Percentiles rank a stretch among this genome's conserved stretches.
phyloP scores from a whole-genome alignment of 2,113 vertebrate species.

The Columba livia region DNA sequence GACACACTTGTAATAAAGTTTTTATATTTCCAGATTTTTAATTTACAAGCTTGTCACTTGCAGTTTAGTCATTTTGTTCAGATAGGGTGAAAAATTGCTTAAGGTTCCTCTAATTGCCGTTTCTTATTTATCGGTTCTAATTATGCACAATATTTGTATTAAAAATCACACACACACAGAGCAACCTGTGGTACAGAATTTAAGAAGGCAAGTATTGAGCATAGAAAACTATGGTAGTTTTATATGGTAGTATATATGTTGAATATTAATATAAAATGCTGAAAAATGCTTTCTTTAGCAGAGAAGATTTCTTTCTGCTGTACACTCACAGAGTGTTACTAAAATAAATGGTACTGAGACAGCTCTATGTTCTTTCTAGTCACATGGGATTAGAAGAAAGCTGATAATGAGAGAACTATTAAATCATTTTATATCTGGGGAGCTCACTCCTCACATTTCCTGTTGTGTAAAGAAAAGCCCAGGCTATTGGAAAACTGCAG shows the following conservation, averaged over 20 bases:
- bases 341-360: not conserved
- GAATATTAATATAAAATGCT: not conserved
- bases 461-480: not conserved
- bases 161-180: not conserved
- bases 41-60: conserved; percentile 50
- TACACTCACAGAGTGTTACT: not conserved
- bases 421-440: not conserved
- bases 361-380: not conserved
- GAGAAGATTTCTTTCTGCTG: not conserved
- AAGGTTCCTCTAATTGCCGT: conserved; percentile 15
- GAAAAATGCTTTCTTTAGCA: not conserved
- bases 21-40: conserved; percentile 39
- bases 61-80: conserved; percentile 22
- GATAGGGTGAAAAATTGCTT: not conserved
- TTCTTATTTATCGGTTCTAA: conserved; percentile 34
- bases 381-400: not conserved
- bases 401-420: not conserved
- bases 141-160: not conserved
- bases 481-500: not conserved
- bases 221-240: not conserved
- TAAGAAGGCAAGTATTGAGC: not conserved
- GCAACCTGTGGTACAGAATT: not conserved
- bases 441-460: not conserved
- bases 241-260: not conserved
- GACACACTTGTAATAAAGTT: conserved; percentile 22